Evolutionary conservation across 1,140 invertebrate genomes (phyloP).

Genomic region (Physella acuta): DNA sequence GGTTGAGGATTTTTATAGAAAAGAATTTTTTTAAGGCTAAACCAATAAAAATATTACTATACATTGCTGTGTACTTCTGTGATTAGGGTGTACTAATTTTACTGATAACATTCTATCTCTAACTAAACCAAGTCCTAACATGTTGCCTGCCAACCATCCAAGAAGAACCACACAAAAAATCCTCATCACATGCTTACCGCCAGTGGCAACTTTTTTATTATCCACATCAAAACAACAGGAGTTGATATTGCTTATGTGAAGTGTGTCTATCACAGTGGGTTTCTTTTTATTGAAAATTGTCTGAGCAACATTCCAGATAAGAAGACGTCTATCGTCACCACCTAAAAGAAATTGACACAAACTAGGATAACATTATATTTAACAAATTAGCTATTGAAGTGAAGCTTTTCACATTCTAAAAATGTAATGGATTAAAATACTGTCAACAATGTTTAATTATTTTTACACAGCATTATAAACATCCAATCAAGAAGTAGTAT

Average conservation of each 20-base stretch:
- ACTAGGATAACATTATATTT: neutral
- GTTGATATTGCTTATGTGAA: constrained; percentile 91
- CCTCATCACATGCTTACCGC: constrained; percentile 61
- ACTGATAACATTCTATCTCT: no score
- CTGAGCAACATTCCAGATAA: constrained; percentile 84
- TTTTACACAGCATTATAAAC: neutral
- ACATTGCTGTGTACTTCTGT: no score
- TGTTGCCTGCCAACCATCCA: no score
- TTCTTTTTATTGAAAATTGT: constrained; percentile 65
- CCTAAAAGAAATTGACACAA: constrained; percentile 62
- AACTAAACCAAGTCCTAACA: no score
- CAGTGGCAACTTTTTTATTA: constrained; percentile 83
- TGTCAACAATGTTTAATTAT: neutral
- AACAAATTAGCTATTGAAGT: neutral
- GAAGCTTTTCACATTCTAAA: neutral
- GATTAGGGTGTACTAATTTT: no score
- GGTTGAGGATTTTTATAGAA: neutral
- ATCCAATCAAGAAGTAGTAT: neutral
- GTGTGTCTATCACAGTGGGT: constrained; percentile 70
- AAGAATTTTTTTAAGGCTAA: neutral
- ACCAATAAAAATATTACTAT: neutral
- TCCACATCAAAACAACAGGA: constrained; percentile 81
- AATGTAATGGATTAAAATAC: no score
- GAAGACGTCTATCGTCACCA: constrained; percentile 86
- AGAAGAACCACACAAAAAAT: no score